Conservation (phyloP, 2,888 invertebrate genomes). For the Erynnis tages region DNA sequence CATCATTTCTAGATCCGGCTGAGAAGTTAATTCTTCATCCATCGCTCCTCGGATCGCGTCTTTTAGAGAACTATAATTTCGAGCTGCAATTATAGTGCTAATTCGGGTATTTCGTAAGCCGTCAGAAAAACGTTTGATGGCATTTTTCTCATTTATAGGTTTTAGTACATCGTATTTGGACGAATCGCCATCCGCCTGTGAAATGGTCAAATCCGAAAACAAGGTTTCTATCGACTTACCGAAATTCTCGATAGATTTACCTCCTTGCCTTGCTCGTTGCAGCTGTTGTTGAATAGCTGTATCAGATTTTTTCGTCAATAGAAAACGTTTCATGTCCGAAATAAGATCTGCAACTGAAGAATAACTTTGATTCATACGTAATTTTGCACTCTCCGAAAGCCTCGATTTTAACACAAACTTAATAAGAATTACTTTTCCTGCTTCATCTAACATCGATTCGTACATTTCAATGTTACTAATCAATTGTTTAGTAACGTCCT, state of each 20-base stretch:
- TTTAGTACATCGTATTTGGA: constrained; percentile 18
- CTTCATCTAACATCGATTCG: constrained; percentile 1
- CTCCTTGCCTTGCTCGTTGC: constrained; percentile 4
- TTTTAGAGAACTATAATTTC: constrained; percentile 6
- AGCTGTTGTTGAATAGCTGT: too few relatives aligned
- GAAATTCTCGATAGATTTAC: constrained; percentile 16
- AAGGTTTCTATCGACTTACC: constrained; percentile 19
- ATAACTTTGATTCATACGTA: constrained; percentile 9
- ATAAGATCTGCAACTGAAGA: too few relatives aligned
- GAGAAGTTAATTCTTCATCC: constrained; percentile 22
- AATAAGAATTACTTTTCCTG: constrained; percentile 5
- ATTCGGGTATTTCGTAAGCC: constrained; percentile 12
- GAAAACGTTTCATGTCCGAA: too few relatives aligned
- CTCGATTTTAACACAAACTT: constrained; percentile 27
- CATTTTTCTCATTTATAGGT: constrained; percentile 25
- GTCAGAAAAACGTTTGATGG: constrained; percentile 15
- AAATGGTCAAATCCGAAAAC: constrained; percentile 26
- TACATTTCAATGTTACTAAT: constrained; percentile 21
- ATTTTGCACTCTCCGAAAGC: constrained; percentile 17
- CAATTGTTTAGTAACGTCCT: constrained; percentile 18
- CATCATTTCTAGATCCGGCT: too few relatives aligned
- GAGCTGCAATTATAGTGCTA: constrained; percentile 16
- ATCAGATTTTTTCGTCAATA: too few relatives aligned
- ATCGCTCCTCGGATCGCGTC: constrained; percentile 26
- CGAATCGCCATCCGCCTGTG: constrained; percentile 23